These are phyloP conservation scores for Clinocottus analis DNA, from an alignment of 2,113 vertebrate genomes.

Conservation along the genomic window DNA sequence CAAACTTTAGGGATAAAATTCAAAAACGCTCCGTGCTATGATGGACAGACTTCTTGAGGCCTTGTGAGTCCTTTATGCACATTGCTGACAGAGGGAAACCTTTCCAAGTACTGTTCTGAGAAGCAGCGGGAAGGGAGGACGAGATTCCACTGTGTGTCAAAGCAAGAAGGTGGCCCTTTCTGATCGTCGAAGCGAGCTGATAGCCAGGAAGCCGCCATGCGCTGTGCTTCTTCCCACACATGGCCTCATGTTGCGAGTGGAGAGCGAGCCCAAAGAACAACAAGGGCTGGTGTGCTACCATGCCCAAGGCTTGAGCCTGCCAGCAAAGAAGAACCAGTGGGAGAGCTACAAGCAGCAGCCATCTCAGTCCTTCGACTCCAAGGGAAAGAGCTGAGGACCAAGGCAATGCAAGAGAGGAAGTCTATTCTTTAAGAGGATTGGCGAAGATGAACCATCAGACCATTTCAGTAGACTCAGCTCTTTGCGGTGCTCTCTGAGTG, in stretches of 20 bases:
- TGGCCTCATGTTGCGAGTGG: conserved; percentile 20
- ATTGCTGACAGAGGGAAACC: not conserved
- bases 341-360: not conserved
- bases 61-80: not conserved
- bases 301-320: conserved; percentile 36
- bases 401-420: conserved; percentile 13
- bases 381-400: conserved; percentile 14
- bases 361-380: conserved; percentile 16
- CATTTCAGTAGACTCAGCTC: conserved; percentile 36
- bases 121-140: not conserved
- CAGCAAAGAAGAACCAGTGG: conserved; percentile 39
- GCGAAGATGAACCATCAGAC: not conserved
- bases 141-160: conserved; percentile 3
- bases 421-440: conserved; percentile 24
- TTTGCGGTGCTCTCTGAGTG: conserved; percentile 10
- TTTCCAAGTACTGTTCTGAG: not conserved
- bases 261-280: conserved; percentile 38
- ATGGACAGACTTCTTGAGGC: not conserved
- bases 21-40: not conserved
- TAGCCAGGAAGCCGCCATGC: conserved; percentile 29
- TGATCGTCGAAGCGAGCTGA: conserved; percentile 28
- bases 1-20: not conserved
- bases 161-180: conserved; percentile 8
- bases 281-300: conserved; percentile 26
- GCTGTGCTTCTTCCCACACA: conserved; percentile 38